Percentiles rank a stretch among this genome's conserved stretches.
Evolutionary conservation across 1,140 invertebrate genomes (phyloP).

Genomic region (Laodelphax striatellus): DNA sequence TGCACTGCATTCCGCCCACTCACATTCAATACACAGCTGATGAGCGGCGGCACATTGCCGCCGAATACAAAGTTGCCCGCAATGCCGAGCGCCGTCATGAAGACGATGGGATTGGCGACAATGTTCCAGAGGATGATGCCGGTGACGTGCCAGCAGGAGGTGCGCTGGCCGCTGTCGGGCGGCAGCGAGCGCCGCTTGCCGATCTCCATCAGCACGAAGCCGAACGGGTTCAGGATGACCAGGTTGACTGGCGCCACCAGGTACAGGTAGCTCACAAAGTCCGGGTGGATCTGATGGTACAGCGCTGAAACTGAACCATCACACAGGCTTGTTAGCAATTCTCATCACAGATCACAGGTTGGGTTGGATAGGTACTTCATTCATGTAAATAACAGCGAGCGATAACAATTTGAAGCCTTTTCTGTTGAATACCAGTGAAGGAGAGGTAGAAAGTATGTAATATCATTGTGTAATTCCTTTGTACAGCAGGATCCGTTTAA

Average conservation of each 20-base stretch:
- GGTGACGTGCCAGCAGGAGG: conserved; percentile 6
- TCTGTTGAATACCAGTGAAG: no score
- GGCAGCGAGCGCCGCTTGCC: conserved; percentile 41
- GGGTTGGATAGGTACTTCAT: no score
- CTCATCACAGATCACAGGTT: not conserved
- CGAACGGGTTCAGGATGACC: conserved; percentile 84
- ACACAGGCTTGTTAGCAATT: not conserved
- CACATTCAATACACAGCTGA: conserved; percentile 64
- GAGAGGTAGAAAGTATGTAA: no score
- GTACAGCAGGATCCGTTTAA: no score
- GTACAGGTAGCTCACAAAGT: conserved; percentile 85
- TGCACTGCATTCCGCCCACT: conserved; percentile 27
- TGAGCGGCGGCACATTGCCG: conserved; percentile 58
- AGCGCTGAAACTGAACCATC: conserved; percentile 54
- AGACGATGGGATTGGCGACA: conserved; percentile 76
- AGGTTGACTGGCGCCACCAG: conserved; percentile 89
- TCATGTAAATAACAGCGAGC: no score
- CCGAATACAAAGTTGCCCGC: conserved; percentile 72
- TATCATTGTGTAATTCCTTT: no score
- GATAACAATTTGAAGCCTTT: no score
- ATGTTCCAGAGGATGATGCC: conserved; percentile 33
- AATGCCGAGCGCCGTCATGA: conserved; percentile 89
- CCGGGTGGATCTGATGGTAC: conserved; percentile 68
- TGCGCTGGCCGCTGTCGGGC: not conserved
- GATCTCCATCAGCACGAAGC: conserved; percentile 83